A percentile compares a stretch with the other conserved stretches of the same genome.
phyloP scores from a whole-genome alignment of 2,113 vertebrate genomes.

The Thymallus thymallus region DNA sequence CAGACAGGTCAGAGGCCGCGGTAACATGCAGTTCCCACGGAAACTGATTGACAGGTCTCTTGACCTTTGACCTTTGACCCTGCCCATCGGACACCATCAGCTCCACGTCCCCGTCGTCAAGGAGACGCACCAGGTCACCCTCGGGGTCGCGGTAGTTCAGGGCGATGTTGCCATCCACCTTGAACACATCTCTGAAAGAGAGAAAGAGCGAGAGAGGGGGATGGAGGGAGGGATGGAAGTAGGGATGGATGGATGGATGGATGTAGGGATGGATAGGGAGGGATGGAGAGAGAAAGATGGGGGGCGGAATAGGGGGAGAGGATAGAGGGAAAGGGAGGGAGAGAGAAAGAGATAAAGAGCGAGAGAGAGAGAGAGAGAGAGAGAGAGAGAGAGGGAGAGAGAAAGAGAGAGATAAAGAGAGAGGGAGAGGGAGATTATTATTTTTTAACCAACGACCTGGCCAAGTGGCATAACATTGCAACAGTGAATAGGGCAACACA shows the following conservation, averaged over 20 bases:
- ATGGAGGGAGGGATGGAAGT: background rate
- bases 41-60: slow-evolving; percentile 79
- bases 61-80: slow-evolving; percentile 53
- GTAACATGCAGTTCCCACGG: slow-evolving; percentile 88
- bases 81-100: slow-evolving; percentile 81
- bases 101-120: slow-evolving; percentile 82
- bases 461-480: too few species aligned
- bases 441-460: too few species aligned
- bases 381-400: slow-evolving; percentile 11
- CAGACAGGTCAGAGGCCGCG: slow-evolving; percentile 73
- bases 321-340: background rate
- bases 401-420: background rate
- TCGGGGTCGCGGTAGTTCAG: slow-evolving; percentile 86
- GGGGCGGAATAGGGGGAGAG: background rate
- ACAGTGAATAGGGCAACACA: too few species aligned
- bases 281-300: slow-evolving; percentile 3
- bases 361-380: background rate
- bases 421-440: slow-evolving; percentile 26
- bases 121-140: slow-evolving; percentile 86
- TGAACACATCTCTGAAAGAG: slow-evolving; percentile 79
- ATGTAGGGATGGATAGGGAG: slow-evolving; percentile 11
- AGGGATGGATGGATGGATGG: slow-evolving; percentile 12
- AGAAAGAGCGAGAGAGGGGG: background rate
- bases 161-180: slow-evolving; percentile 72
- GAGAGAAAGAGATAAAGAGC: slow-evolving; percentile 15